Evolutionary conservation across 1,140 invertebrate species (phyloP).

Genomic region (Trichomalopsis sarcophagae): DNA sequence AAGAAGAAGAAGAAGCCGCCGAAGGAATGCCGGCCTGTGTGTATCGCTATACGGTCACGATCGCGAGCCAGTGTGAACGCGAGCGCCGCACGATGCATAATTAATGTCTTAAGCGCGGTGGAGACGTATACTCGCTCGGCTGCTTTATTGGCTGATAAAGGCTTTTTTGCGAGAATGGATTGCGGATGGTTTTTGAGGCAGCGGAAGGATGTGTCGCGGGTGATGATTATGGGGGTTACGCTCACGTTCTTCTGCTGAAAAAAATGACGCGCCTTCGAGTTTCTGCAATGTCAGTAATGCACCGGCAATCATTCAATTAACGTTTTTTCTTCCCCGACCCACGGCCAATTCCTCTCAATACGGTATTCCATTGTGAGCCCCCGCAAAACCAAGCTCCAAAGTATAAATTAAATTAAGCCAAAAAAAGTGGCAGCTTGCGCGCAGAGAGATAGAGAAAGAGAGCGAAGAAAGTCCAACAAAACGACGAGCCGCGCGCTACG

Average conservation of each 20-base stretch:
- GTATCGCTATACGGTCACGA: slow-evolving; percentile 28
- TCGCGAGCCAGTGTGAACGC: slow-evolving; percentile 68
- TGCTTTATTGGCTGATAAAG: slow-evolving; percentile 5
- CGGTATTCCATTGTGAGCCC: slow-evolving; percentile 21
- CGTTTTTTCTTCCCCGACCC: not conserved
- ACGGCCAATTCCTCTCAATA: not conserved
- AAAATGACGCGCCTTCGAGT: too few species aligned
- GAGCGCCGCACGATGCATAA: slow-evolving; percentile 72
- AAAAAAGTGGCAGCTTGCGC: slow-evolving; percentile 54
- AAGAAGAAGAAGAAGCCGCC: slow-evolving; percentile 53
- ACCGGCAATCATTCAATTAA: not conserved
- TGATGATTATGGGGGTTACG: too few species aligned
- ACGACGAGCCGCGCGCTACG: slow-evolving; percentile 39
- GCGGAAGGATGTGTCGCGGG: not conserved
- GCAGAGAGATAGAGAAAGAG: slow-evolving; percentile 53
- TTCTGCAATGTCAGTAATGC: not conserved
- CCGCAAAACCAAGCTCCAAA: slow-evolving; percentile 13
- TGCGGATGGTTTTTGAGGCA: not conserved
- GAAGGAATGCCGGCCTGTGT: slow-evolving; percentile 57
- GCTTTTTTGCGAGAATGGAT: not conserved
- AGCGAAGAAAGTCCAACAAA: slow-evolving; percentile 54
- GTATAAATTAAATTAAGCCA: slow-evolving; percentile 50
- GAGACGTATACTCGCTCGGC: slow-evolving; percentile 27
- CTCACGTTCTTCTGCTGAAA: too few species aligned
- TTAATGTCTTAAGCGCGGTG: slow-evolving; percentile 68